Evolutionary conservation across 2,113 vertebrate genomes (phyloP), one percentile per base, ranked within the genome.

Genomic region (Felis catus): DNA sequence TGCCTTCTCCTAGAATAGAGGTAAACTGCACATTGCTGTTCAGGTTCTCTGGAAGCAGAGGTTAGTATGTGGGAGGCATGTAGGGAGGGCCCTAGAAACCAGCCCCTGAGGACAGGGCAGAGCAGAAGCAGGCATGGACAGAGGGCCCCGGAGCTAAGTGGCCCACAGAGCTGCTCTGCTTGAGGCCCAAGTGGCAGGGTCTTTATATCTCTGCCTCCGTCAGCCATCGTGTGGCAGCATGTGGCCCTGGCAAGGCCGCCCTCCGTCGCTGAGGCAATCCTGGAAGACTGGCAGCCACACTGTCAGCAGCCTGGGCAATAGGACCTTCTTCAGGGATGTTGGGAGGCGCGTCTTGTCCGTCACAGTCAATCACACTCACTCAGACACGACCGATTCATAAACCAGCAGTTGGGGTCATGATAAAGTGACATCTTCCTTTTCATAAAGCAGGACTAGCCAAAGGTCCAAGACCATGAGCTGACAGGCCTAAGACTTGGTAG

Each of bases 241-340:
- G 73, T 14, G 48, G 53, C 51, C 51, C 27, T 71, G 90, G 9
- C 36, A 16, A 41, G 78, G 68, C 1, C 0, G 14, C 66, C 23
- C 41, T 53, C 74, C 23, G 5, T 1, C 8, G 45, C 63, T 16
- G n/a, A 21, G 45, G 41, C 19, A 2, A 4, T 45, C 18, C 18
- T 0, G 11, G 27, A 51, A 5, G 63, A 5, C n/a, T 29, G 11
- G 19, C 39, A 1, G 51, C 61, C 5, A 7, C 10, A 4, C 12
- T 25, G 19, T 45, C 21, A 11, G 31, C 55, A 21, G 4, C 9
- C 11, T 2, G 19, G 73, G 21, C 48, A 5, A 19, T 3, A 11
- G 15, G 39, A 36, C 39, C 58, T n/a, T 27, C 25, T 33, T 21
- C 70, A 68, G 31, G 33, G 25, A 3, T 41, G 65, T 19, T 9